Evolutionary conservation across 2,888 invertebrate genomes (phyloP), one percentile per base, ranked within the genome.

Genomic region (Conus canariensis): DNA sequence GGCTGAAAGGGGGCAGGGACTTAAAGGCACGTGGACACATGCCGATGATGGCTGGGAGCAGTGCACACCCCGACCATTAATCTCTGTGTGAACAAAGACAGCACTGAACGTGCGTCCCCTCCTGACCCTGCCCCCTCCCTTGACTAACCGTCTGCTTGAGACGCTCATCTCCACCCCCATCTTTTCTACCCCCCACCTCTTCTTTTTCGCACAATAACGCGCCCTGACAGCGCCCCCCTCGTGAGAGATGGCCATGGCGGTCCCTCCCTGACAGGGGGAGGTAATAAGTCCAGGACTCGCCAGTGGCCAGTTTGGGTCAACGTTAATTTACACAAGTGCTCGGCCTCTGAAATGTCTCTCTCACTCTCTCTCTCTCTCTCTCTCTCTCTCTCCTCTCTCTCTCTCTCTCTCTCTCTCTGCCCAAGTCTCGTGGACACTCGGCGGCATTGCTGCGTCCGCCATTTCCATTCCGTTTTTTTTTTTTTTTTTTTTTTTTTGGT

Each of bases 241-340:
- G 85, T 85, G 85, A 85, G 59, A 85, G n/a, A 59, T 59, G 22
- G 58, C 22, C n/a, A 9, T 16, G 56, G 59, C 8, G 59, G n/a
- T 58, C 59, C 9, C 12, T 3, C 59, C 60, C n/a, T 19, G n/a
- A n/a, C n/a, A 85, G 85, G 19, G 19, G 85, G 85, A 59, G 85
- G 59, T n/a, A 85, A 85, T 85, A 85, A 59, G 58, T 85, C 59
- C n/a, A 10, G 85, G n/a, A 4, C 56, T 19, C 10, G 19, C 56
- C n/a, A 85, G 58, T 85, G 59, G 85, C 56, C 59, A n/a, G 85
- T 56, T 83, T 10, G 82, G n/a, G 9, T n/a, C 58, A 22, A 5
- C 8, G 59, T 59, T 59, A 59, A 85, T 85, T 85, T 59, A 58
- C 85, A 82, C 56, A 58, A 82, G 85, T 85, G 85, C 58, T 22